Conservation (phyloP, 2,797 vertebrate species). For the Micropoecilia bifurca region DNA sequence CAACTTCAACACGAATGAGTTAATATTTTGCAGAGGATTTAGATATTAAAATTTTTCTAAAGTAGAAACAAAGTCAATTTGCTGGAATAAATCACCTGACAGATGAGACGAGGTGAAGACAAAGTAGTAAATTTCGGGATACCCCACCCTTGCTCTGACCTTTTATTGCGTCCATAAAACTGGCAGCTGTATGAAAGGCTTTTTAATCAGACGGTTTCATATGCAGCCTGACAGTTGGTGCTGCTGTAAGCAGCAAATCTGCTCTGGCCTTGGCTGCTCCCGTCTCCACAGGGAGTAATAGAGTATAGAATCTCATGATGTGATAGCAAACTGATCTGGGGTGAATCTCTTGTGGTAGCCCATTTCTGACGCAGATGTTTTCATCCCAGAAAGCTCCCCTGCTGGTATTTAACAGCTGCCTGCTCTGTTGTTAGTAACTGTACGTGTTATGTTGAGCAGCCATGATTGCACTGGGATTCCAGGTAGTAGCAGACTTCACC, state of each 20-base stretch:
- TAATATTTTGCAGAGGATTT: background rate
- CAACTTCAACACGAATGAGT: background rate
- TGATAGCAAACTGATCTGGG: constrained; percentile 50
- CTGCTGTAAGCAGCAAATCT: constrained; percentile 35
- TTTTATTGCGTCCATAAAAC: constrained; percentile 28
- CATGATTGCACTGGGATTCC: constrained; percentile 1
- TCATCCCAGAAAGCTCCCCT: constrained; percentile 22
- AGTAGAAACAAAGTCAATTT: background rate
- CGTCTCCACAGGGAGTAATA: constrained; percentile 32
- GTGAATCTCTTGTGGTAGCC: constrained; percentile 36
- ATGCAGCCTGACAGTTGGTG: constrained; percentile 27
- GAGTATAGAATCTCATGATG: constrained; percentile 32
- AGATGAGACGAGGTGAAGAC: background rate
- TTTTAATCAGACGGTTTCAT: constrained; percentile 42
- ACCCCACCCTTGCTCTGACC: constrained; percentile 16
- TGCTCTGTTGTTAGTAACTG: constrained; percentile 12
- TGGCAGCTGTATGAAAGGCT: constrained; percentile 7
- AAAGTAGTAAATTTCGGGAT: constrained; percentile 2
- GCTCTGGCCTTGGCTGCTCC: constrained; percentile 25
- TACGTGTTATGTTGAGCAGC: background rate
- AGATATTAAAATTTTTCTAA: background rate
- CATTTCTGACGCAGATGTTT: constrained; percentile 29
- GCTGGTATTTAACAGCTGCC: constrained; percentile 18
- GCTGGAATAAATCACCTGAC: background rate
- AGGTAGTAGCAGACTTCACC: background rate